Evolutionary conservation across 2,113 vertebrate species (phyloP).

Genomic region (Rallus limicola): DNA sequence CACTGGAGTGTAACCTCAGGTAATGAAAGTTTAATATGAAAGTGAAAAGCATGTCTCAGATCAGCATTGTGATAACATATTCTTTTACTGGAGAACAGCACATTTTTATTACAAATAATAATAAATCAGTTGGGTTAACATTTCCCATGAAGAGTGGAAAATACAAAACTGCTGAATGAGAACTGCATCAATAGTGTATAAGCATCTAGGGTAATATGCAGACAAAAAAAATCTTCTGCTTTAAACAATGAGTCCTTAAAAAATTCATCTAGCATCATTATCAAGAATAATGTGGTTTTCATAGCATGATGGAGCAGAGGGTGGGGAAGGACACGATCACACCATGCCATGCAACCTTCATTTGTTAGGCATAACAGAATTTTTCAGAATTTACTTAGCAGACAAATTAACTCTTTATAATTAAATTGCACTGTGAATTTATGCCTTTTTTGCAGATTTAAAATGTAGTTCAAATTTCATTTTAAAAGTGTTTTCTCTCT

Average conservation of each 20-base stretch:
- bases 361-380: neutral
- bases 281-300: neutral
- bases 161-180: neutral
- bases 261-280: neutral
- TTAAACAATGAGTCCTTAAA: neutral
- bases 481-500: neutral
- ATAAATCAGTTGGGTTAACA: neutral
- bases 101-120: neutral
- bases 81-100: neutral
- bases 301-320: neutral
- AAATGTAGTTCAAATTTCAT: neutral
- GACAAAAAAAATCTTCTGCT: neutral
- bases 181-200: neutral
- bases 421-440: neutral
- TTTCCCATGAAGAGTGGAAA: neutral
- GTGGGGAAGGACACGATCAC: neutral
- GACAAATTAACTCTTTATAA: neutral
- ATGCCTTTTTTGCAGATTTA: neutral
- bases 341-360: neutral
- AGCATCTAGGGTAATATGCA: neutral
- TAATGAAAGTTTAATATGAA: neutral
- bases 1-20: neutral
- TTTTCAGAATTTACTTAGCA: neutral
- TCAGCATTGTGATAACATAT: neutral
- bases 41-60: neutral